Evolutionary conservation across 2,888 invertebrate species (phyloP), one percentile per base, ranked within the genome.

Genomic region (Nephrotoma guestfalica): DNA sequence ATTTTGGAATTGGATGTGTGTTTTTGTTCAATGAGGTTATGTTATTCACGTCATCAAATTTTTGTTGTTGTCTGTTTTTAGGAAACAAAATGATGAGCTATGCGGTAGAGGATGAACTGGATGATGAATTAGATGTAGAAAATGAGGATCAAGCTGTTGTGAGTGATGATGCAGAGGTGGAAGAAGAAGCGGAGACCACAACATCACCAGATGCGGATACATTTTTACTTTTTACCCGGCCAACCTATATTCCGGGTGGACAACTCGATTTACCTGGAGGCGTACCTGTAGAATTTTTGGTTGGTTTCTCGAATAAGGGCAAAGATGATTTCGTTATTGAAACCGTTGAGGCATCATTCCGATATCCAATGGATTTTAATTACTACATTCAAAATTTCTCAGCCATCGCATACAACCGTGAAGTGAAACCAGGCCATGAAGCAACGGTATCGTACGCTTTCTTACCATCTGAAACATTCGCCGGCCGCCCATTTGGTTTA

Each of bases 341-440:
- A 90, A 95, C 96, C 6, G 94, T 99, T 90, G 99, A 99, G 90
- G 98, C 99, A 0, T 99, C 99, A 0, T 99, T 99, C 95, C 96
- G 99, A 89, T 99, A 99, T 91, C 99, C 99, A 7, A 97, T 98
- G 96, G 99, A 99, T 92, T 99, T 97, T 92, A 97, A 96, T 89
- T 99, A 97, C 92, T 97, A 97, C 92, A 98, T 99, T 88, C 99
- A 99, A 92, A 99, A 99, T 92, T 99, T 99, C 93, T 97, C 99
- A 0, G 96, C 97, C 0, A 93, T 97, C 89, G 94, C 95, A 0
- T 98, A 96, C 92, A 96, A 97, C 90, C 95, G 96, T 89, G 94
- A 96, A 89, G 97, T 99, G 0, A 96, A 97, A 89, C 96, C 99
- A 0, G 94, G 95, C 86, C 96, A 97, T 88, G 98, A 99, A 92